phyloP scores from a whole-genome alignment of 1,140 invertebrate species.

The Ceratitis capitata region DNA sequence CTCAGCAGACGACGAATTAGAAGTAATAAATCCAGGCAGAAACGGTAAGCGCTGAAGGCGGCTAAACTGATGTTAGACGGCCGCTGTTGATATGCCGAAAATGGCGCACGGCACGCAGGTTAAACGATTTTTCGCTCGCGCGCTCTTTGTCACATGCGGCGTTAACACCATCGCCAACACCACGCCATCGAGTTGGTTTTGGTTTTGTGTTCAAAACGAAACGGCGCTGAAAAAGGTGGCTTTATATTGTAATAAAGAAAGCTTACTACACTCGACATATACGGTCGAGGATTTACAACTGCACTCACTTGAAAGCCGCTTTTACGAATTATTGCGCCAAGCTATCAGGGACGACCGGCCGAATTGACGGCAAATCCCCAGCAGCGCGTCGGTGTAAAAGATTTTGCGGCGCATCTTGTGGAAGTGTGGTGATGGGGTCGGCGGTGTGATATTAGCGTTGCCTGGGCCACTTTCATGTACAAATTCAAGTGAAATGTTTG shows the following conservation, averaged over 20 bases:
- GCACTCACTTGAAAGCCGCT: neutral
- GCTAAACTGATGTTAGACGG: neutral
- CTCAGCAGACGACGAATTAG: too few relatives aligned
- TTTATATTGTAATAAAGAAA: slow-evolving; percentile 17
- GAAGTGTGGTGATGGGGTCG: neutral
- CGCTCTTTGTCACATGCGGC: neutral
- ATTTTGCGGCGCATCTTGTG: neutral
- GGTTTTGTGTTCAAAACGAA: slow-evolving; percentile 8
- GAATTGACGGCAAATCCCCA: neutral
- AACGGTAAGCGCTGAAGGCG: neutral
- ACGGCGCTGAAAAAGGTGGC: neutral
- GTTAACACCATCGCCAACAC: neutral
- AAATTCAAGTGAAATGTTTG: slow-evolving; percentile 35
- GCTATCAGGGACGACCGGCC: neutral
- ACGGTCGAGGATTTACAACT: neutral
- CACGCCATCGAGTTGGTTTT: neutral
- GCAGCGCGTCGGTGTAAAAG: neutral
- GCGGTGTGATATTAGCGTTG: neutral
- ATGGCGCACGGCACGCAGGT: slow-evolving; percentile 30
- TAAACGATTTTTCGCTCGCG: neutral
- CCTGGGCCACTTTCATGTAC: slow-evolving; percentile 16
- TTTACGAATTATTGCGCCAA: neutral
- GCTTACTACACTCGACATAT: neutral
- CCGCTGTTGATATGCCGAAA: slow-evolving; percentile 16
- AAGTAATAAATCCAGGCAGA: too few relatives aligned